phyloP scores from a whole-genome alignment of 2,888 invertebrate species.

The Cheilosia vulpina region DNA sequence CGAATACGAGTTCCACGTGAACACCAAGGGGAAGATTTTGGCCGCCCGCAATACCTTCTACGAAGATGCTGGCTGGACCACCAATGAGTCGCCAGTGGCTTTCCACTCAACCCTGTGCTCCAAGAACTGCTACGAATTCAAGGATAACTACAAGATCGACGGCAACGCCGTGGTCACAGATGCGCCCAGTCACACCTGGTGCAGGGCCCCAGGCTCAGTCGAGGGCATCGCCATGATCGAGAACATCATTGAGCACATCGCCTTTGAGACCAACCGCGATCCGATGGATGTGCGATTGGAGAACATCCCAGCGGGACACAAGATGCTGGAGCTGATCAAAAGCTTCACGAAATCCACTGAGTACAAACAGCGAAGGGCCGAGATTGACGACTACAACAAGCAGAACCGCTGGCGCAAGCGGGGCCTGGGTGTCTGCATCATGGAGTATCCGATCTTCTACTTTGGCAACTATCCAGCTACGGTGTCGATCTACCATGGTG shows the following conservation, averaged over 20 bases:
- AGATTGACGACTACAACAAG: conserved; percentile 86
- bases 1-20: conserved; percentile 88
- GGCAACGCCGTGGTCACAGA: conserved; percentile 88
- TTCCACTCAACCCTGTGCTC: conserved; percentile 78
- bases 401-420: conserved; percentile 92
- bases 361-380: conserved; percentile 85
- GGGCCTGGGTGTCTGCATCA: conserved; percentile 88
- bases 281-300: conserved; percentile 85
- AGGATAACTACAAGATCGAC: conserved; percentile 88
- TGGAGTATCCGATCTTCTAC: conserved; percentile 87
- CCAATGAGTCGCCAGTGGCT: conserved; percentile 85
- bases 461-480: conserved; percentile 85
- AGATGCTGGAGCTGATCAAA: conserved; percentile 84
- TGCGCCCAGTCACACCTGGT: conserved; percentile 88
- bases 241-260: conserved; percentile 88
- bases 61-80: conserved; percentile 85
- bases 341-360: conserved; percentile 85
- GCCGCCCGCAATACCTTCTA: conserved; percentile 86
- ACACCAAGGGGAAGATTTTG: conserved; percentile 87
- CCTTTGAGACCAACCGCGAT: conserved; percentile 85
- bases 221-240: conserved; percentile 88
- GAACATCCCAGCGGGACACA: conserved; percentile 84
- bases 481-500: conserved; percentile 88
- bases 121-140: conserved; percentile 87
- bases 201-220: conserved; percentile 87